Conservation (phyloP, 2,113 vertebrate species). For the Arizona elegans region DNA sequence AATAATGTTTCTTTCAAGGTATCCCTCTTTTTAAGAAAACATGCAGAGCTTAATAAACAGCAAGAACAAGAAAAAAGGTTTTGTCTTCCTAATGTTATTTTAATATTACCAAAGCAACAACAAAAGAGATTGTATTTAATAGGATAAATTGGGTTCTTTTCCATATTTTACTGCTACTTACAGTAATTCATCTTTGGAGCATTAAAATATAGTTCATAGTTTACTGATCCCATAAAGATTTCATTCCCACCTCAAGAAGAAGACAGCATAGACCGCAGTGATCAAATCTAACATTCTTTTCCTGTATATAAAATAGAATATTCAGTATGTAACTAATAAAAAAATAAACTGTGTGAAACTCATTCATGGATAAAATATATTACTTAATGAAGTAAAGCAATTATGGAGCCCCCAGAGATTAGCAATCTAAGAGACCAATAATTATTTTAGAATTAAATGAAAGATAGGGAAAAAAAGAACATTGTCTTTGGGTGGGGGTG, state of each 20-base stretch:
- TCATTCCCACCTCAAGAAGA: neutral
- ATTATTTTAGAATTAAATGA: neutral
- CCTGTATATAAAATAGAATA: neutral
- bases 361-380: constrained; percentile 15
- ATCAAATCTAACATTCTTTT: neutral
- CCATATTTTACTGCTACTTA: neutral
- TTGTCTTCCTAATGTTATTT: neutral
- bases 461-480: neutral
- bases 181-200: neutral
- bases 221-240: neutral
- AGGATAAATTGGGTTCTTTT: neutral
- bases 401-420: neutral
- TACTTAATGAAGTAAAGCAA: neutral
- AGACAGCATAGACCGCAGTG: neutral
- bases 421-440: neutral
- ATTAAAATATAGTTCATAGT: neutral
- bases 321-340: neutral
- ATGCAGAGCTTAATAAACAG: neutral
- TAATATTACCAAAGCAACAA: neutral
- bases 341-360: neutral
- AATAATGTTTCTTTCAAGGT: neutral
- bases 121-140: neutral
- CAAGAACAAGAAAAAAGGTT: neutral
- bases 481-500: neutral
- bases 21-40: neutral